Percentiles rank a stretch among this genome's conserved stretches.
Conservation (phyloP, 1,140 invertebrate species). For the Sinella curviseta region DNA sequence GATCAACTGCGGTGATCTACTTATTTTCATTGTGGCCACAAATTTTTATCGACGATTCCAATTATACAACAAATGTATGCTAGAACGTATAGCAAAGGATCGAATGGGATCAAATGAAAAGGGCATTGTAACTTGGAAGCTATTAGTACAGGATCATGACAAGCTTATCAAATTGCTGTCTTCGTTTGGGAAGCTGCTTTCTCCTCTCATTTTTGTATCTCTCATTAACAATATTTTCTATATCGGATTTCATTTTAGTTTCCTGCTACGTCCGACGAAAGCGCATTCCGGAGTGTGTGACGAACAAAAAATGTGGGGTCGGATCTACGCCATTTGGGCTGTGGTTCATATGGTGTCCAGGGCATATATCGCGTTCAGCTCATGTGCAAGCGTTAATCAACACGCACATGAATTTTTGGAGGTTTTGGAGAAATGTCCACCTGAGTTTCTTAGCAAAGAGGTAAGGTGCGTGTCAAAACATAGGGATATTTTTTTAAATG, state of each 20-base stretch:
- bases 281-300: neutral
- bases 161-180: neutral
- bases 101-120: neutral
- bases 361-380: neutral
- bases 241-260: neutral
- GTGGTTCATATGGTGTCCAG: neutral
- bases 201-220: neutral
- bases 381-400: neutral
- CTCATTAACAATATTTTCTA: neutral
- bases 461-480: too few species aligned
- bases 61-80: neutral
- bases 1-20: neutral
- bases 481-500: too few species aligned
- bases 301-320: neutral
- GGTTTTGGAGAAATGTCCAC: neutral
- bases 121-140: neutral
- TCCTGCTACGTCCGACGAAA: neutral
- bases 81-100: neutral
- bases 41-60: neutral
- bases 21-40: neutral
- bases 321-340: neutral
- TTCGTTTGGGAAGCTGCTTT: neutral
- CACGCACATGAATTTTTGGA: neutral
- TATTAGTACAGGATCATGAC: neutral
- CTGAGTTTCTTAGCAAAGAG: neutral